Evolutionary conservation across 2,113 vertebrate species (phyloP).

Genomic region (Zosterops borbonicus): DNA sequence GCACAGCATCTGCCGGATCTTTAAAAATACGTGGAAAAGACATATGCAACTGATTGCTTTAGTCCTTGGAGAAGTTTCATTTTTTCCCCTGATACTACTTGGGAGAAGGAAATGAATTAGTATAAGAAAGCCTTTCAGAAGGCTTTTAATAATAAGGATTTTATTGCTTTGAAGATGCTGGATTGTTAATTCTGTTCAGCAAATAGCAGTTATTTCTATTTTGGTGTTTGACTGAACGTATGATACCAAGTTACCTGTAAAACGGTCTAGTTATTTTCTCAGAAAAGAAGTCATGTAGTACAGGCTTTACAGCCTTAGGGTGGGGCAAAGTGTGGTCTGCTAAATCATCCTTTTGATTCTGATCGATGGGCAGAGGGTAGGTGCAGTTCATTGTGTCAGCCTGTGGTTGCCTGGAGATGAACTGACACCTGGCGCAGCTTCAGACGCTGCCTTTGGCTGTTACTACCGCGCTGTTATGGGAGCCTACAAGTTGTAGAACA

Average conservation of each 20-base stretch:
- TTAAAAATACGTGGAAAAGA: background rate
- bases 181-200: background rate
- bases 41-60: background rate
- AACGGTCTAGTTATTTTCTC: background rate
- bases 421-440: background rate
- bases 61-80: background rate
- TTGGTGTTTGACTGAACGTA: background rate
- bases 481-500: background rate
- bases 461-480: background rate
- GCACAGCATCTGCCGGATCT: background rate
- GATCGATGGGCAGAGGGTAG: background rate
- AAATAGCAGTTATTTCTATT: background rate
- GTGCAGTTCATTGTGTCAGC: background rate
- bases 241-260: background rate
- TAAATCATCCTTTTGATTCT: background rate
- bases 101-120: background rate
- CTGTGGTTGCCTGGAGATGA: background rate
- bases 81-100: background rate
- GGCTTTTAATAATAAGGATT: background rate
- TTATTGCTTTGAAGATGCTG: background rate
- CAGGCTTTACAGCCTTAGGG: background rate
- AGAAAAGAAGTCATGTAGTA: background rate
- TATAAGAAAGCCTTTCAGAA: background rate
- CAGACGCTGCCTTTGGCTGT: background rate
- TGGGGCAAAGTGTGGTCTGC: background rate